Base-by-base conservation (phyloP, 1,140 invertebrate species). In the Aplysia californica region DNA sequence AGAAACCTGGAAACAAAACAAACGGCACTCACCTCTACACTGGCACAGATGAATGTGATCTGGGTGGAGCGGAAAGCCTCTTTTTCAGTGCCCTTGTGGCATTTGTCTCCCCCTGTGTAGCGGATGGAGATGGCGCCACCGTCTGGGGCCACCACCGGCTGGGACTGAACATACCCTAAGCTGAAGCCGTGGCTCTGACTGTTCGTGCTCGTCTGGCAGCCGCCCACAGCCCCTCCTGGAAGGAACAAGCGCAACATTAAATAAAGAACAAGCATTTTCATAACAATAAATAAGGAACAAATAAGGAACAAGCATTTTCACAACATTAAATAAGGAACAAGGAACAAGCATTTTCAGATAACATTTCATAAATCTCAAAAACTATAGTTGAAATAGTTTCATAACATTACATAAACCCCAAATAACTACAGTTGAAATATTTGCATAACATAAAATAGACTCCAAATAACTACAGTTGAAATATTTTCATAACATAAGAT, bases 101-200 rank as follows among this genome's bases (percentile, higher is more conserved):
- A 88, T 3, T 79, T 20, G 36, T 82, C 82, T 2, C 87, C 87
- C 44, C 83, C 83, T 3, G 77, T 75, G 69, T 88, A 88, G 1
- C 69, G 68, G 15, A 88, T 44, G 3, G 73, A 81, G 21, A 88
- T 36, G 31, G 84, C 81, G 0, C 86, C 86, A 0, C 86, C 86
- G 76, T 86, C 82, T 10, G 59, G 76, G 23, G 79, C 35, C 0
- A 80, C 84, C 1, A 81, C 61, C 1, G 87, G 87, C 67, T 85
- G 80, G 18, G 85, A 81, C 70, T 88, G 84, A 29, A 88, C 81
- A 59, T 85, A 88, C 6, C 87, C 87, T 74, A 88, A 76, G 64
- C 80, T 85, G 77, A 78, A 86, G 0, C 80, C 31, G 0, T 61
- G 10, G 1, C 77, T 72, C n/a, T n/a, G n/a, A 33, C 79, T 69